These are phyloP conservation scores for Meiosimyza platycephala DNA, from an alignment of 2,888 invertebrate genomes.

Conservation along the genomic window DNA sequence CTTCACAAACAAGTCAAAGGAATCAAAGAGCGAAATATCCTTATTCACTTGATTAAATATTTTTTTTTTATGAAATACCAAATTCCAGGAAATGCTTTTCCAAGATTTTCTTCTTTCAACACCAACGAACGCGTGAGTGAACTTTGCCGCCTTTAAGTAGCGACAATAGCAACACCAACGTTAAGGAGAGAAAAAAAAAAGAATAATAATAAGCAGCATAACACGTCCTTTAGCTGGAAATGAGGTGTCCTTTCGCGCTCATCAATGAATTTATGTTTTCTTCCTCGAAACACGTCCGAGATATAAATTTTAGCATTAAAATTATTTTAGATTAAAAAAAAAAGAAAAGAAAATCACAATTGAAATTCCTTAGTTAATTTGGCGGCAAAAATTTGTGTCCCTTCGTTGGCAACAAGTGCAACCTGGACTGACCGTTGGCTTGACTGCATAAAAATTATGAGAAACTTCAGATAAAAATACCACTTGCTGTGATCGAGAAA, in stretches of 20 bases:
- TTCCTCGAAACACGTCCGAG: conserved; percentile 19
- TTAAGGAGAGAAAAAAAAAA: background rate
- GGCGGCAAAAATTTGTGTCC: conserved; percentile 5
- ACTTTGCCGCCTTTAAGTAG: conserved; percentile 26
- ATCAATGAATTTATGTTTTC: conserved; percentile 22
- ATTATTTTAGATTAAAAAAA: background rate
- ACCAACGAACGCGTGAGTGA: conserved; percentile 19
- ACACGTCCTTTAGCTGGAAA: background rate
- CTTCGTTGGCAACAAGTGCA: too few relatives aligned
- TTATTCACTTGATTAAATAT: conserved; percentile 33
- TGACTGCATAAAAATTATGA: too few relatives aligned
- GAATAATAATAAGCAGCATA: background rate
- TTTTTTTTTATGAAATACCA: conserved; percentile 16
- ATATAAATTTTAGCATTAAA: conserved; percentile 22
- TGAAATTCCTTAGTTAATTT: conserved; percentile 10
- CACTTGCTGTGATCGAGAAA: too few relatives aligned
- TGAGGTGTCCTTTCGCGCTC: background rate
- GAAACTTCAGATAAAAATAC: too few relatives aligned
- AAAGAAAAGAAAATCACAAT: background rate
- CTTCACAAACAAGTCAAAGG: background rate
- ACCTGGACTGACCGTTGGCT: too few relatives aligned
- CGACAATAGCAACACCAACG: conserved; percentile 10
- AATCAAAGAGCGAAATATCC: conserved; percentile 4
- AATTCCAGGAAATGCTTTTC: conserved; percentile 29
- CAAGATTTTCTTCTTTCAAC: conserved; percentile 10